These are phyloP conservation scores for Bathybates hornii DNA, from an alignment of 2,113 vertebrate genomes.

Conservation along the genomic window DNA sequence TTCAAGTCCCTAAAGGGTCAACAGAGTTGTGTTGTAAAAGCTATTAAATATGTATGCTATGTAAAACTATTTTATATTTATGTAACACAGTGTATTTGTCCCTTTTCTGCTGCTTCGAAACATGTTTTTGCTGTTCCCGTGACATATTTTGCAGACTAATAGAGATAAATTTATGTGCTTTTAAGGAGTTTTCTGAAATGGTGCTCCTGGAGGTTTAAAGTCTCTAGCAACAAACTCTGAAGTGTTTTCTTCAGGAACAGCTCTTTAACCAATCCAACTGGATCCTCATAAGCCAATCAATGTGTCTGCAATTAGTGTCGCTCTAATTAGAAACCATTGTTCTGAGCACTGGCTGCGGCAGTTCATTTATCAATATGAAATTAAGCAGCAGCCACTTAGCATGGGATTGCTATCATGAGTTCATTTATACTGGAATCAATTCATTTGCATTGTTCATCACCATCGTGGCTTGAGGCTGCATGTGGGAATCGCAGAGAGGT, in stretches of 20 bases:
- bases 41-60: neutral
- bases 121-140: neutral
- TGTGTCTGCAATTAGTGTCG: constrained; percentile 47
- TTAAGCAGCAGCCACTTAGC: constrained; percentile 64
- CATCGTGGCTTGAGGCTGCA: constrained; percentile 15
- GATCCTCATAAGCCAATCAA: constrained; percentile 45
- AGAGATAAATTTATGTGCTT: neutral
- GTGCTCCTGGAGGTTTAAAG: neutral
- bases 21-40: neutral
- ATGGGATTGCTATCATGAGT: constrained; percentile 52
- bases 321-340: constrained; percentile 65
- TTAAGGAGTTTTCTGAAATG: neutral
- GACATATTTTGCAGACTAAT: neutral
- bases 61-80: constrained; percentile 18
- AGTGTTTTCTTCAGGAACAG: neutral
- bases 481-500: neutral
- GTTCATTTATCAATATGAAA: constrained; percentile 65
- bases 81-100: neutral
- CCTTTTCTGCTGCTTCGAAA: neutral
- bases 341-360: constrained; percentile 28
- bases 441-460: constrained; percentile 35
- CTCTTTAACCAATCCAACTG: neutral
- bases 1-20: neutral
- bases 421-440: constrained; percentile 59
- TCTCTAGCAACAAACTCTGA: neutral